Base-by-base conservation (phyloP, 2,113 vertebrate genomes). In the Rhinoderma darwinii region DNA sequence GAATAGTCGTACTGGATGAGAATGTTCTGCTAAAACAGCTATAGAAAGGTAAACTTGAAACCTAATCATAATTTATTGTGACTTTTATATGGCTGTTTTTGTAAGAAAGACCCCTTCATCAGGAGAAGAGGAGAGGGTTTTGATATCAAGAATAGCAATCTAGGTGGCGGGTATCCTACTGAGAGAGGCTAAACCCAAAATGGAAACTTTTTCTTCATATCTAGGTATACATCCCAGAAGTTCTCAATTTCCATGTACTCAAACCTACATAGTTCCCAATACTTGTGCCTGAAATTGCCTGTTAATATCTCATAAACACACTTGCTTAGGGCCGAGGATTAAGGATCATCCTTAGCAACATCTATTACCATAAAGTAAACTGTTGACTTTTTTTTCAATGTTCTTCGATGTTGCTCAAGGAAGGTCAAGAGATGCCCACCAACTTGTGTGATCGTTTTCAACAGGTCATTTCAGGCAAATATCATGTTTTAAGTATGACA, bases 71-170 rank as follows among this genome's bases (percentile, higher is more conserved):
- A 27, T 77, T 20, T 51, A 51, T 51, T 41, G 51, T n/a, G 22
- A 61, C 25, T 82, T 78, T 66, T 30, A 14, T 82, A 81, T 63
- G 30, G 78, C 78, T 81, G 78, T 81, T 81, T 61, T 81, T 17
- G 7, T 15, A 37, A 61, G 35, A 80, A 81, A 43, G 25, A 63
- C 74, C 20, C 44, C 27, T 30, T 47, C 44, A 77, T 14, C 73
- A 17, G 7, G 72, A 47, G 22, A 47, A 47, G n/a, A 63, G 2
- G 22, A 20, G 54, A 56, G 18, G 18, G 12, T n/a, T n/a, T n/a
- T n/a, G n/a, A n/a, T n/a, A n/a, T n/a, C 30, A 77, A 32, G 32
- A 14, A 14, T 27, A 27, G 7, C 44, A 51, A 20, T 77, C 25
- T 44, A 51, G 18, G 17, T 20, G 44, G 47, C 47, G 4, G 15